Base-by-base conservation (phyloP, 2,888 invertebrate genomes). In the Galeruca laticollis region DNA sequence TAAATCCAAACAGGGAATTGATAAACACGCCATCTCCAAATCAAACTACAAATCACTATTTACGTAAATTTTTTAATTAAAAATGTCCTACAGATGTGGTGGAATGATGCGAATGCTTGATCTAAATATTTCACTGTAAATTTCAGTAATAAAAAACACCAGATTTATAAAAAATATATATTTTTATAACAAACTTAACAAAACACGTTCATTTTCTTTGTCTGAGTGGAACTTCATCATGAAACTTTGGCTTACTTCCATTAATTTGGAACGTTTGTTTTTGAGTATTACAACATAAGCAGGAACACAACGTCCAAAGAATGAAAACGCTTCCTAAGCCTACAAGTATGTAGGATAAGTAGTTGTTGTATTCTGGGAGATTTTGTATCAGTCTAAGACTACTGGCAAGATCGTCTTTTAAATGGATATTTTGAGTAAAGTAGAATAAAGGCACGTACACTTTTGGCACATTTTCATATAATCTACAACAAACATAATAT, bases 371-470 rank as follows among this genome's bases (percentile, higher is more conserved):
- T 68, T 81, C 80, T 18, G 92, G 87, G 0, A 91, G 86, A 70
- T 84, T 78, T 3, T 89, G 84, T 33, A 90, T 81, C 26, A 86
- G 75, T 66, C 84, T 85, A 37, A 94, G 83, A 60, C 90, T 89
- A 0, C 83, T 80, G 0, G 90, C 87, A 57, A 93, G 80, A 0
- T 88, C 86, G 0, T 89, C 87, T 0, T 88, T 88, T 0, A 92
- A 86, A 11, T 85, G 82, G 0, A 92, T 91, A 72, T 87, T 88
- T 80, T 94, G 90, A 76, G 92, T 90, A 75, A 94, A 92, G 92
- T 94, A 94, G 73, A 94, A 89, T 68, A 93, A 87, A 0, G 94
- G 94, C 76, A 94, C 89, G 80, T 90, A 89, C 75, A 92, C 87
- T 65, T 85, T 88, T 2, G 92, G 93, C 1, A 92, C 89, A 49